phyloP scores from a whole-genome alignment of 2,113 vertebrate species.

The Dicrurus megarhynchus region DNA sequence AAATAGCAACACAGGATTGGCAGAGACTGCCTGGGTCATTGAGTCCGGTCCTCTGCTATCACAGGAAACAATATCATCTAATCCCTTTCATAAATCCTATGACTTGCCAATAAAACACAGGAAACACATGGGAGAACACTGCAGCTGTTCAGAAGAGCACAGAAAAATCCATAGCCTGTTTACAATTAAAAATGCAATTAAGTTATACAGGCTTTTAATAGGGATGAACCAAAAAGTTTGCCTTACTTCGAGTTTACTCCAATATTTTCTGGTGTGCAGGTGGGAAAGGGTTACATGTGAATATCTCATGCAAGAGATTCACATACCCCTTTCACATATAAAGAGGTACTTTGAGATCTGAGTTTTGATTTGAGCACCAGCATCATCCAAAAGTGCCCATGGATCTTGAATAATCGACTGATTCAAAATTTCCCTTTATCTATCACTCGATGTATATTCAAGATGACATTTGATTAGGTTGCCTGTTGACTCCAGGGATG shows the following conservation, averaged over 20 bases:
- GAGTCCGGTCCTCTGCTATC: background rate
- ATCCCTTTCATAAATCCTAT: conserved; percentile 26
- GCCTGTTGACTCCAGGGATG: background rate
- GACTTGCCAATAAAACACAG: background rate
- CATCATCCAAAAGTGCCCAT: background rate
- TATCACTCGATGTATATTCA: background rate
- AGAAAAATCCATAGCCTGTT: background rate
- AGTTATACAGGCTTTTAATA: background rate
- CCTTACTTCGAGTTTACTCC: background rate
- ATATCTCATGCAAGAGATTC: background rate
- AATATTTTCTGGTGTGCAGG: background rate
- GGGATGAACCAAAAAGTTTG: background rate
- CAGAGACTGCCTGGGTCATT: background rate
- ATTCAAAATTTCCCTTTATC: background rate
- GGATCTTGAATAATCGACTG: background rate
- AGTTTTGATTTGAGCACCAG: background rate
- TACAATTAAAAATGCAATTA: background rate
- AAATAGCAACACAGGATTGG: background rate
- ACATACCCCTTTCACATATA: background rate
- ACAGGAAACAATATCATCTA: background rate
- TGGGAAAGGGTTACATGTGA: background rate
- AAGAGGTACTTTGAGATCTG: background rate
- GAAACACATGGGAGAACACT: background rate
- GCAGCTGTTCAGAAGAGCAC: conserved; percentile 20
- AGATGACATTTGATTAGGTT: background rate